Evolutionary conservation across 2,888 invertebrate species (phyloP), one percentile per base, ranked within the genome.

Genomic region (Baccha elongata): DNA sequence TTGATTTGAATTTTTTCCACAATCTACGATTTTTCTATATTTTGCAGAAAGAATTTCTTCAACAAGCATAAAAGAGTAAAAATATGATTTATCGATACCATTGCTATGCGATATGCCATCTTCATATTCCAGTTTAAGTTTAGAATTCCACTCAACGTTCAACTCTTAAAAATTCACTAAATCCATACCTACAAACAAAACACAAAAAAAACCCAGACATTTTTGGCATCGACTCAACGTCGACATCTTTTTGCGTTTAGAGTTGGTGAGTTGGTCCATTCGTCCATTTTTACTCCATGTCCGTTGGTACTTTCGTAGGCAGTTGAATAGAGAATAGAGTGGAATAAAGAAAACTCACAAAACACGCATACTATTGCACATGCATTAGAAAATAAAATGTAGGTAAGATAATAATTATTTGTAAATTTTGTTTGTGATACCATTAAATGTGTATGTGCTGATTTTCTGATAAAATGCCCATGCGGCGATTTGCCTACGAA

Each of bases 381-480:
- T 40, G 37, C 37, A 40, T 40, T 40, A 40, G 13, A 40, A 13
- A 13, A n/a, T n/a, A n/a, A n/a, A n/a, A n/a, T n/a, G n/a, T n/a
- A n/a, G n/a, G n/a, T n/a, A n/a, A n/a, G n/a, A n/a, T n/a, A n/a
- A n/a, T n/a, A n/a, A n/a, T n/a, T n/a, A n/a, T n/a, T 6, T 11
- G 11, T 35, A 35, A 10, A 35, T 35, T n/a, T n/a, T n/a, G n/a
- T n/a, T 6, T 23, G 23, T 23, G 23, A 23, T 23, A 5, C 3
- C 26, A 35, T 8, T 3, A 35, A 35, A 35, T 35, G 35, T 53
- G 35, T 53, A 3, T 55, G 35, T 58, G 55, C 32, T 58, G 55
- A 58, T 21, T 46, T 55, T 65, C 64, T 53, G 23, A 68, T 48
- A 62, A 74, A 73, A 80, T 80, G 79, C 74, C 73, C 79, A 67